Evolutionary conservation across 2,113 vertebrate genomes (phyloP).

Genomic region (Macquaria ambigua): DNA sequence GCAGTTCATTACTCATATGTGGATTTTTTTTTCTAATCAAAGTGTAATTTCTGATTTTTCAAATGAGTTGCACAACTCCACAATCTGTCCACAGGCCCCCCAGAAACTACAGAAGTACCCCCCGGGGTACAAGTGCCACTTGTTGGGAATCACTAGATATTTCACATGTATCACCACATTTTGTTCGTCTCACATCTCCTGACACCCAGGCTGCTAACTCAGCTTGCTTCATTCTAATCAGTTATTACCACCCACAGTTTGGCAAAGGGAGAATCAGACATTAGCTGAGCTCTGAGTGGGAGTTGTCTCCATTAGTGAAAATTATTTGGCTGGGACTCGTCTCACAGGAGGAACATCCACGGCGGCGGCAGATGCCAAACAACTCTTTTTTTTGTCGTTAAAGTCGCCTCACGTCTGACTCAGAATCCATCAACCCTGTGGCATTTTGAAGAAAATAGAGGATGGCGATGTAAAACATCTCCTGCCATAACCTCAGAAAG

Average conservation of each 20-base stretch:
- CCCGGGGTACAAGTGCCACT: background rate
- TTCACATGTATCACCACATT: constrained; percentile 10
- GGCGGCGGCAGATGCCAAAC: constrained; percentile 28
- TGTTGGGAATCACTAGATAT: background rate
- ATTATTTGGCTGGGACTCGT: constrained; percentile 64
- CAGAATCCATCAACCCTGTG: constrained; percentile 45
- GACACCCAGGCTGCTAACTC: constrained; percentile 46
- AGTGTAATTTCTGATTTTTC: no score
- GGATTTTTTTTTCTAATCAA: no score
- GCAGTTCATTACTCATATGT: no score
- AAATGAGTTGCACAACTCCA: background rate
- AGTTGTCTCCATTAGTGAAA: constrained; percentile 71
- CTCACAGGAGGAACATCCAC: constrained; percentile 45
- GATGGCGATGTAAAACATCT: constrained; percentile 40
- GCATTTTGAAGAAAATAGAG: constrained; percentile 36
- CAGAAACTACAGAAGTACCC: no score
- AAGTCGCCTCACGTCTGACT: constrained; percentile 44
- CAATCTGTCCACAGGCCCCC: background rate
- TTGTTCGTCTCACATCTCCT: constrained; percentile 19
- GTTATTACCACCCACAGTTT: constrained; percentile 52
- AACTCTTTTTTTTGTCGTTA: background rate
- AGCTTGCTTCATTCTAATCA: constrained; percentile 48
- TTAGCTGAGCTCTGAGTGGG: constrained; percentile 59
- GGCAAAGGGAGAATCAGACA: constrained; percentile 54
- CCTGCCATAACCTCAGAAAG: constrained; percentile 41